Percentiles rank a stretch among this genome's conserved stretches.
These are phyloP conservation scores for Nomada hirtipes DNA, from an alignment of 2,888 invertebrate species.

Conservation along the genomic window DNA sequence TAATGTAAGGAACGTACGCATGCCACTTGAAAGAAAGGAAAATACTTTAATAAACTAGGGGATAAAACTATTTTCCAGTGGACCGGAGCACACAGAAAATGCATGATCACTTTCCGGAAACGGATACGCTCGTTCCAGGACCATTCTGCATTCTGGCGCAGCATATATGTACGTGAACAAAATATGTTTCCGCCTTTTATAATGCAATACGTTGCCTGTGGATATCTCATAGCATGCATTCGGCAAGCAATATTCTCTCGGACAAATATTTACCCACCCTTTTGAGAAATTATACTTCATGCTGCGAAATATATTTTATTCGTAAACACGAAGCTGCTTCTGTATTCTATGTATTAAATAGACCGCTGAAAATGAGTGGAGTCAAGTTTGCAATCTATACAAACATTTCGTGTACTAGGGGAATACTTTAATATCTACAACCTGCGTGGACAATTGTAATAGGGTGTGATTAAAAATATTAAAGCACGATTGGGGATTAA, in stretches of 20 bases:
- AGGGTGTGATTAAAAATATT: too few species aligned
- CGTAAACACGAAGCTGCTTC: neutral
- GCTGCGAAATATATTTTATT: neutral
- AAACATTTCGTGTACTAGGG: too few species aligned
- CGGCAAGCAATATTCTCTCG: neutral
- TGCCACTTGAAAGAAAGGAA: neutral
- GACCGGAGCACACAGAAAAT: slow-evolving; percentile 28
- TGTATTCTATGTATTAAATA: neutral
- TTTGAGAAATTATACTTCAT: too few species aligned
- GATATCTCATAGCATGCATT: neutral
- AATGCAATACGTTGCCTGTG: slow-evolving; percentile 6
- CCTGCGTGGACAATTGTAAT: too few species aligned
- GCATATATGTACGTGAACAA: slow-evolving; percentile 33
- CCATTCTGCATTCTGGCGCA: slow-evolving; percentile 30
- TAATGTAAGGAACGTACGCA: neutral
- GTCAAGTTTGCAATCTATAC: too few species aligned
- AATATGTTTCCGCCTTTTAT: slow-evolving; percentile 24
- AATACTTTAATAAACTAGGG: slow-evolving; percentile 30
- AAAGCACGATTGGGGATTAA: too few species aligned
- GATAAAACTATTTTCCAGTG: slow-evolving; percentile 25
- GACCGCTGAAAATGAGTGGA: neutral
- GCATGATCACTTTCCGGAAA: slow-evolving; percentile 41
- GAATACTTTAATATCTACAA: too few species aligned
- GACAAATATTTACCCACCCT: neutral
- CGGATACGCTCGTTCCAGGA: slow-evolving; percentile 37